Conservation (phyloP, 2,888 invertebrate species). For the Erynnis tages region DNA sequence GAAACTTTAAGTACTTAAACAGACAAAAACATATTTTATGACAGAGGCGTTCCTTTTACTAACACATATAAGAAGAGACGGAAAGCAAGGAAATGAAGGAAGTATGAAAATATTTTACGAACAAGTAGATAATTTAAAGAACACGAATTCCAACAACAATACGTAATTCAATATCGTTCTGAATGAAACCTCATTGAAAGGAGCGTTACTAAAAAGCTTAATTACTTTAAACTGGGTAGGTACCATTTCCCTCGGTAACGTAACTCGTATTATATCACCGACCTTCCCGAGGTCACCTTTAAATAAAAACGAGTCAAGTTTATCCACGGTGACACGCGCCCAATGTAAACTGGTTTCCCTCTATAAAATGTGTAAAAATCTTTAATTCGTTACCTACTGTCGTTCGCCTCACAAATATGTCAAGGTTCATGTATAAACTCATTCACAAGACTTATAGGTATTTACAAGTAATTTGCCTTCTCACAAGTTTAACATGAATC, state of each 20-base stretch:
- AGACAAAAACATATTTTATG: no score
- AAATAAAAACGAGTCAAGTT: conserved; percentile 49
- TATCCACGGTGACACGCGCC: conserved; percentile 42
- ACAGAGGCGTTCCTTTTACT: no score
- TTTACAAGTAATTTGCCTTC: background rate
- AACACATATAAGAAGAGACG: no score
- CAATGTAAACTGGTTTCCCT: conserved; percentile 63
- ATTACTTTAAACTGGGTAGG: background rate
- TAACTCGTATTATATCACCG: conserved; percentile 46
- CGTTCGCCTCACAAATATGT: conserved; percentile 31
- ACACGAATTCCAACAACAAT: background rate
- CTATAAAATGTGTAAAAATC: conserved; percentile 33
- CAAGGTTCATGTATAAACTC: conserved; percentile 10
- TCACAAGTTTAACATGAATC: no score
- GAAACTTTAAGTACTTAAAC: no score
- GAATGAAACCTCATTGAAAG: conserved; percentile 7
- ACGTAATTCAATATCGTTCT: conserved; percentile 6
- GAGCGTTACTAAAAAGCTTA: background rate
- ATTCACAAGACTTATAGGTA: no score
- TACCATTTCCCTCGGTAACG: conserved; percentile 31
- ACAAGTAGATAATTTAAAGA: background rate
- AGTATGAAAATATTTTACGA: no score
- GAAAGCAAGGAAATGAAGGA: no score
- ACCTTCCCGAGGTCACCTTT: conserved; percentile 63
- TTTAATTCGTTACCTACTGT: conserved; percentile 33